Evolutionary conservation across 2,888 invertebrate genomes (phyloP).

Genomic region (Phengaris arion): DNA sequence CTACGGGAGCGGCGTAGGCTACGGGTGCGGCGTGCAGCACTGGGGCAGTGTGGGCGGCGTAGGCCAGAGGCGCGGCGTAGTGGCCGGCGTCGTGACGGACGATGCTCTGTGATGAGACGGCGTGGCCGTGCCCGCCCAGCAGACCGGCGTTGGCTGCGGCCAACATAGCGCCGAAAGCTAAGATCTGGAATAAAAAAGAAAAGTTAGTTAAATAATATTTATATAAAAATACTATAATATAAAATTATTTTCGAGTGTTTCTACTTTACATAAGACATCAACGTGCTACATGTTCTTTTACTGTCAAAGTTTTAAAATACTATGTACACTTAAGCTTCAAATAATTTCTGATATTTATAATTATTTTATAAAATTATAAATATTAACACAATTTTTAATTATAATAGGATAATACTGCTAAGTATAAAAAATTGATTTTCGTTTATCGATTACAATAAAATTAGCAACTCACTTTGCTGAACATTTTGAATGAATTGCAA

Average conservation of each 20-base stretch:
- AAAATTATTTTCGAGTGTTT: background rate
- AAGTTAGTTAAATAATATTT: background rate
- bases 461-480: constrained; percentile 29
- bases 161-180: constrained; percentile 45
- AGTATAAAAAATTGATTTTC: background rate
- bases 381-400: too few species aligned
- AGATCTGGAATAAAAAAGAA: constrained; percentile 38
- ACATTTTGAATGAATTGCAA: constrained; percentile 22
- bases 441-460: background rate
- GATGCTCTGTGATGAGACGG: constrained; percentile 52
- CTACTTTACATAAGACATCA: background rate
- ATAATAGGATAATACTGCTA: too few species aligned
- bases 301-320: too few species aligned
- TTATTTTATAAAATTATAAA: constrained; percentile 31
- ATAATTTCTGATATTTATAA: background rate
- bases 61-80: constrained; percentile 36
- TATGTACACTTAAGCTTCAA: too few species aligned
- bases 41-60: constrained; percentile 46
- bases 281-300: background rate
- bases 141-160: constrained; percentile 61
- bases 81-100: constrained; percentile 44
- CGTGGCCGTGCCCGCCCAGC: constrained; percentile 42
- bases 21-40: constrained; percentile 41
- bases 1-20: constrained; percentile 42
- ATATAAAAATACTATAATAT: background rate